Conservation (phyloP, 2,113 vertebrate genomes). For the Ptychochromis oligacanthus region DNA sequence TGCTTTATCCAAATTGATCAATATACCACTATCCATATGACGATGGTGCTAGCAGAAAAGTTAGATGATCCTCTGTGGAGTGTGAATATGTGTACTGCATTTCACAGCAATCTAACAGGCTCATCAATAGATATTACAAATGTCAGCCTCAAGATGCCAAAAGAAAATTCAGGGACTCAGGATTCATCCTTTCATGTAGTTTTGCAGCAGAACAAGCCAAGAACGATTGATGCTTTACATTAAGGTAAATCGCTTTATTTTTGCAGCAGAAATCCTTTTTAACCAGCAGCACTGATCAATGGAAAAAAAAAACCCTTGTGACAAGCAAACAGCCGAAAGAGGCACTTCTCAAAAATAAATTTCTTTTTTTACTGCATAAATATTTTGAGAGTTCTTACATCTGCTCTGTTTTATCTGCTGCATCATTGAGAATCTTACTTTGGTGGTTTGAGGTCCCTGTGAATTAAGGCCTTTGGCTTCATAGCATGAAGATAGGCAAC, state of each 20-base stretch:
- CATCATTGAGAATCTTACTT: slow-evolving; percentile 82
- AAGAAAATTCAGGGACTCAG: not conserved
- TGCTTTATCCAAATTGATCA: not conserved
- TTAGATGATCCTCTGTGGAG: not conserved
- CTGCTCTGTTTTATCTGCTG: not conserved
- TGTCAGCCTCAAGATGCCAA: not conserved
- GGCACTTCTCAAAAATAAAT: not conserved
- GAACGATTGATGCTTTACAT: not conserved
- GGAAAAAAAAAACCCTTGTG: rapidly evolving
- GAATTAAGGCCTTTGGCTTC: slow-evolving; percentile 97
- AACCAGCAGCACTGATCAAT: too few relatives aligned
- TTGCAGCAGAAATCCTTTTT: too few relatives aligned
- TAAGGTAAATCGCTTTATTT: too few relatives aligned
- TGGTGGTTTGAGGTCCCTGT: slow-evolving; percentile 96
- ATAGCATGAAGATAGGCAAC: slow-evolving; percentile 96
- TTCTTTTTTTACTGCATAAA: not conserved
- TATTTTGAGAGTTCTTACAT: not conserved
- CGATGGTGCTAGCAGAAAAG: not conserved
- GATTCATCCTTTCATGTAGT: not conserved
- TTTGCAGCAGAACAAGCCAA: not conserved
- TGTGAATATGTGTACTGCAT: not conserved
- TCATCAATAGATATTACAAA: not conserved
- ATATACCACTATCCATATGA: not conserved
- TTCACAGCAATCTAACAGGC: not conserved
- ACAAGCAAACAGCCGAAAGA: not conserved